phyloP scores from a whole-genome alignment of 2,113 vertebrate genomes.

The Etheostoma cragini region DNA sequence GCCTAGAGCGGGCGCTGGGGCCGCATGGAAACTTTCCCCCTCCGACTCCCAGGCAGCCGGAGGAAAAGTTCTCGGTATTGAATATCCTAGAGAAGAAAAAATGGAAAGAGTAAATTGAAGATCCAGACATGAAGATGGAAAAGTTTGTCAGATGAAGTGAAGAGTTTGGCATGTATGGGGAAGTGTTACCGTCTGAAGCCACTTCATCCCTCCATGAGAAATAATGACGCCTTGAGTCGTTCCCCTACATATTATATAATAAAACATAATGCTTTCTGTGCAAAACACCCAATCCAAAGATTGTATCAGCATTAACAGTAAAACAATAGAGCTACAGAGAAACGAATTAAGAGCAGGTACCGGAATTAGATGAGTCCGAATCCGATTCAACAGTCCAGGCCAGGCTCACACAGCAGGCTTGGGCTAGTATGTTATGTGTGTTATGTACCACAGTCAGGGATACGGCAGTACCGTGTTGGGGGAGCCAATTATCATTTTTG shows the following conservation, averaged over 20 bases:
- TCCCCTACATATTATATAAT: conserved; percentile 10
- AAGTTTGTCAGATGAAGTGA: conserved; percentile 76
- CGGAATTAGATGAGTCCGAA: neutral
- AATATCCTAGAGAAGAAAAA: conserved; percentile 77
- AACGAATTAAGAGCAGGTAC: conserved; percentile 8
- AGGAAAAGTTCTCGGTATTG: conserved; percentile 73
- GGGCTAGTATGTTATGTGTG: conserved; percentile 20
- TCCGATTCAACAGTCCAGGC: neutral
- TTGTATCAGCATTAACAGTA: neutral
- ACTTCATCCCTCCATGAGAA: conserved; percentile 56
- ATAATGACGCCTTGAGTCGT: conserved; percentile 18
- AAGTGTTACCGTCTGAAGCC: conserved; percentile 60
- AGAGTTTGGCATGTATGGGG: conserved; percentile 67
- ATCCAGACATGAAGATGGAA: conserved; percentile 83
- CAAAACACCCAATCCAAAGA: neutral
- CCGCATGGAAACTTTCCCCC: conserved; percentile 82
- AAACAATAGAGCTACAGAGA: neutral
- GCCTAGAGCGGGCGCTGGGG: conserved; percentile 71
- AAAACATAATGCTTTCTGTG: no score
- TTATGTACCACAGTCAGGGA: conserved; percentile 42
- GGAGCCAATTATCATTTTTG: conserved; percentile 57
- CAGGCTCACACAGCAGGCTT: conserved; percentile 2
- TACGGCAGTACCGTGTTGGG: conserved; percentile 41
- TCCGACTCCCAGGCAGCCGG: conserved; percentile 49
- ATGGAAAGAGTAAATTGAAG: conserved; percentile 78